Evolutionary conservation across 2,113 vertebrate species (phyloP).

Genomic region (Cebus imitator): DNA sequence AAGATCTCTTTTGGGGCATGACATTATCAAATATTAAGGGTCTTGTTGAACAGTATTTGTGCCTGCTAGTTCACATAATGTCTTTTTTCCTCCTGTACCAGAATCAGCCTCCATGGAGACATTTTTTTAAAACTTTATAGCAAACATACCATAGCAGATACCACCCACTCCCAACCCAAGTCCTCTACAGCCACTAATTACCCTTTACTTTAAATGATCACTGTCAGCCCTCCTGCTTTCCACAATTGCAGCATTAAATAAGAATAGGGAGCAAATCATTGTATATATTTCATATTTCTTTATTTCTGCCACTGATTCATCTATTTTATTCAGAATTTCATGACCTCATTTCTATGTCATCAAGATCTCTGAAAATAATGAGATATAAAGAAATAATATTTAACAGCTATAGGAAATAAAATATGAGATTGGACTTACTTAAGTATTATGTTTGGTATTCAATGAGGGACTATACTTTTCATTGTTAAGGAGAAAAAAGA

Average conservation of each 20-base stretch:
- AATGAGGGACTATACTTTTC: not conserved
- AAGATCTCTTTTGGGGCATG: not conserved
- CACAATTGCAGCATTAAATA: not conserved
- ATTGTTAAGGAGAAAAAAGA: not conserved
- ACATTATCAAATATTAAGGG: not conserved
- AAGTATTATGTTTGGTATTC: not conserved
- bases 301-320: not conserved
- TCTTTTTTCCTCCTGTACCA: not conserved
- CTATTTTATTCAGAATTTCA: not conserved
- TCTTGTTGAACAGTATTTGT: not conserved
- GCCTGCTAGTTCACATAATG: not conserved
- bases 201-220: not conserved
- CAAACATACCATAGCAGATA: not conserved
- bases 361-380: not conserved
- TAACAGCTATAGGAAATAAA: not conserved
- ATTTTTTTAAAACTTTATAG: not conserved
- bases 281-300: not conserved
- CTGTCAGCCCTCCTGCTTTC: not conserved
- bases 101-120: not conserved
- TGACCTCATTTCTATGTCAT: not conserved
- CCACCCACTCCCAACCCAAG: not conserved
- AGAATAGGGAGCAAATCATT: not conserved
- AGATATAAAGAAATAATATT: not conserved
- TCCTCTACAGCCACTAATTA: not conserved
- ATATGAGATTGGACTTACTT: not conserved